A percentile compares a stretch with the other conserved stretches of the same genome.
Evolutionary conservation across 2,888 invertebrate species (phyloP).

Genomic region (Nezara viridula): DNA sequence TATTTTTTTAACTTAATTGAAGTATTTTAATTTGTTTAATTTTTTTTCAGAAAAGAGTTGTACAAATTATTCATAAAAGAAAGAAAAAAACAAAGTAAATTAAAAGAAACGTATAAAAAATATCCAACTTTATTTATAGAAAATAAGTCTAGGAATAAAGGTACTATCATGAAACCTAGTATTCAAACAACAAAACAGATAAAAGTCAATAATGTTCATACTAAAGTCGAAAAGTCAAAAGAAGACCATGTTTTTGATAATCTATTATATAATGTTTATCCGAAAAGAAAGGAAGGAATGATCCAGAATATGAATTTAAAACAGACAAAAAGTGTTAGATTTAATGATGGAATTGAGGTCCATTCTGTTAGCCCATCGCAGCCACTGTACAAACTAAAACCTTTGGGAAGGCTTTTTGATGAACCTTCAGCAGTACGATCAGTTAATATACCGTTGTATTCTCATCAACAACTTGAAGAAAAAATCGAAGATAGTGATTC

Average conservation of each 20-base stretch:
- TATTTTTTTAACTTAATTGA: too few species aligned
- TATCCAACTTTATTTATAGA: constrained; percentile 15
- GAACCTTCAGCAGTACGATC: constrained; percentile 1
- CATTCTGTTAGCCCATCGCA: constrained; percentile 26
- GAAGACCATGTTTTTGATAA: neutral
- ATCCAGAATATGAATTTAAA: neutral
- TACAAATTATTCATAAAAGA: constrained; percentile 22
- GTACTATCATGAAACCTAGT: neutral
- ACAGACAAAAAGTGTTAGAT: constrained; percentile 42
- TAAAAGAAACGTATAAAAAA: constrained; percentile 27
- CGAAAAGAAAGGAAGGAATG: neutral
- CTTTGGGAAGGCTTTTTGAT: constrained; percentile 30
- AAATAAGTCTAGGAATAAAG: constrained; percentile 11
- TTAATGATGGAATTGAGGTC: constrained; percentile 15
- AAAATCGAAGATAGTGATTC: constrained; percentile 7
- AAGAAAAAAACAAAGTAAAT: neutral
- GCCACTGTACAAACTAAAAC: constrained; percentile 24
- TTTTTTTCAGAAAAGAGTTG: constrained; percentile 42
- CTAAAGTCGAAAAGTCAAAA: neutral
- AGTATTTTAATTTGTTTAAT: neutral
- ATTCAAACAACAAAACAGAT: neutral
- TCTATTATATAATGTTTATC: neutral
- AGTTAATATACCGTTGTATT: neutral
- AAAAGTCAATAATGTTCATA: neutral
- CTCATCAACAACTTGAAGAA: neutral